Evolutionary conservation across 2,113 vertebrate species (phyloP), one percentile per base, ranked within the genome.

Genomic region (Spermophilus dauricus): DNA sequence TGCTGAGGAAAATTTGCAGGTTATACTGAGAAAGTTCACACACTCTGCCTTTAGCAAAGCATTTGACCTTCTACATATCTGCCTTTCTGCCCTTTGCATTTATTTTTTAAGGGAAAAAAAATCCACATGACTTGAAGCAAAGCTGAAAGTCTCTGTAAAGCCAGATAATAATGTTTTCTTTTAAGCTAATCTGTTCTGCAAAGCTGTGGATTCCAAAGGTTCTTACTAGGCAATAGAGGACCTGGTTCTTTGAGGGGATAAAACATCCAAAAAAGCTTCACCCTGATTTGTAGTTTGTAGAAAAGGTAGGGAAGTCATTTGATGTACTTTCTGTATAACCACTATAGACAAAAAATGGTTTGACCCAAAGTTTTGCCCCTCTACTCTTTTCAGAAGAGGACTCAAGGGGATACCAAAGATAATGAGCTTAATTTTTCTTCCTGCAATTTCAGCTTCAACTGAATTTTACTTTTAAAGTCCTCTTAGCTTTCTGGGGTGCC

Each of bases 161-260:
- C 84, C 75, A 95, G 92, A 97, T 96, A 97, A 87, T 97, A 98
- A 94, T 94, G 53, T 97, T 97, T 97, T 94, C 76, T 97, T 96
- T 97, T 93, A 89, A 97, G 86, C 88, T 97, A 97, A 96, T 97
- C 96, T 92, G 69, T 96, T 96, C 91, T 95, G 77, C 73, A 97
- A 98, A 97, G 94, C 87, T 96, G 75, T 58, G 56, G 20, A 97
- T 96, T 95, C 80, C 13, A 73, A 94, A 95, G 8, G n/a, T 83
- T 97, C 67, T 97, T 96, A 97, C 80, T 65, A 77, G 80, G 76
- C 84, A 84, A 90, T 11, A 87, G 37, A 94, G 37, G 51, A 51
- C 87, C 72, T 91, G 37, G 37, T 95, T 94, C 85, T 96, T 92
- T 94, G 53, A 97, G 92, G 86, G 69, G 20, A 96, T 95, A 94